Percentiles rank a stretch among this genome's conserved stretches.
Evolutionary conservation across 2,113 vertebrate genomes (phyloP).

Genomic region (Ptyas mucosa): DNA sequence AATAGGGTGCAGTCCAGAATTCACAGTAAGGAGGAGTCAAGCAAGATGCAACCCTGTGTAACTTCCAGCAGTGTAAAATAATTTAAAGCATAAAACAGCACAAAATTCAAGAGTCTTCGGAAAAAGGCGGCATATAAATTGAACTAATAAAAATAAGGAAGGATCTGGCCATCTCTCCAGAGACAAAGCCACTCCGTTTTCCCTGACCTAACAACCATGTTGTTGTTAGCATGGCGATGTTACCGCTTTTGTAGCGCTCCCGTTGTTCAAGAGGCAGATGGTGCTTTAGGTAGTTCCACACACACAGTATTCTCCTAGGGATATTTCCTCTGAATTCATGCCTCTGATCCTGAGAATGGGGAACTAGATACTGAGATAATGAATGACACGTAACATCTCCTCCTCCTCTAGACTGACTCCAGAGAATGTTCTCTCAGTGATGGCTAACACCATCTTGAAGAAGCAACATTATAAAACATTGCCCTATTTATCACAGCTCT

Average conservation of each 20-base stretch:
- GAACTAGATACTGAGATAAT: background rate
- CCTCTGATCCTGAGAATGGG: background rate
- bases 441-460: background rate
- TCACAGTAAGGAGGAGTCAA: background rate
- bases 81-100: background rate
- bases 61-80: background rate
- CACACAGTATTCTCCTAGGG: background rate
- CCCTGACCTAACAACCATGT: too few relatives aligned
- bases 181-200: too few relatives aligned
- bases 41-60: background rate
- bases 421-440: background rate
- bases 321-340: background rate
- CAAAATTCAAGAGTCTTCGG: background rate
- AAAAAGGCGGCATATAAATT: too few relatives aligned
- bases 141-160: too few relatives aligned
- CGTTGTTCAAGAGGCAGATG: background rate
- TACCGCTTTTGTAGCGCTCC: too few relatives aligned
- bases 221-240: too few relatives aligned
- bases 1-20: background rate
- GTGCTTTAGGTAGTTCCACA: background rate
- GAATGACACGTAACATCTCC: background rate
- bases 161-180: too few relatives aligned
- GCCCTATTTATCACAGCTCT: background rate
- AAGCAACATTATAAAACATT: background rate
- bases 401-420: background rate